Percentiles rank a stretch among this genome's conserved stretches.
phyloP scores from a whole-genome alignment of 2,113 vertebrate species.

The Paracanthobrama guichenoti region DNA sequence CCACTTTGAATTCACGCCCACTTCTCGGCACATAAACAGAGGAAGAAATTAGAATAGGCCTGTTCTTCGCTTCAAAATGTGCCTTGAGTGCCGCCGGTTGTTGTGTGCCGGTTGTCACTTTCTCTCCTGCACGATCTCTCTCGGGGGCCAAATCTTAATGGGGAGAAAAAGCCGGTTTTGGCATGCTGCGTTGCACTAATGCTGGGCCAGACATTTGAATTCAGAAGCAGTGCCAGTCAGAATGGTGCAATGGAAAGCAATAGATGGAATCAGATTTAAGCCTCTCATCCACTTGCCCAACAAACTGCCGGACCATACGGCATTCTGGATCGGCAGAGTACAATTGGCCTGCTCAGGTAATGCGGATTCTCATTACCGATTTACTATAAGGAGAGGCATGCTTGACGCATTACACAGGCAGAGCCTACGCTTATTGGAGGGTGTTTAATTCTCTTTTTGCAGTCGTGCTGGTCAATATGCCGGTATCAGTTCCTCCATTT shows the following conservation, averaged over 20 bases:
- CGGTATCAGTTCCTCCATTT: conserved; percentile 44
- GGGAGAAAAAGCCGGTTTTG: conserved; percentile 48
- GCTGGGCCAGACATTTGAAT: conserved; percentile 54
- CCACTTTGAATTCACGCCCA: conserved; percentile 22
- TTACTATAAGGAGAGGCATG: conserved; percentile 32
- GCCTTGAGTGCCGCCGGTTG: conserved; percentile 31
- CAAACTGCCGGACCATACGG: conserved; percentile 34
- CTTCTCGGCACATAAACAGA: conserved; percentile 43
- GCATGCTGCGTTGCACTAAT: conserved; percentile 41
- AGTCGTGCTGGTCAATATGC: conserved; percentile 58
- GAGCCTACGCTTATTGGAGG: conserved; percentile 45
- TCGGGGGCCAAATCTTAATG: conserved; percentile 40
- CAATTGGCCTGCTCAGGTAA: conserved; percentile 34
- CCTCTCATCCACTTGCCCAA: conserved; percentile 44
- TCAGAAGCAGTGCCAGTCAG: conserved; percentile 44
- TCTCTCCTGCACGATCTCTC: conserved; percentile 36
- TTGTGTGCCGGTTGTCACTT: conserved; percentile 39
- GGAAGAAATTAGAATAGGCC: conserved; percentile 16
- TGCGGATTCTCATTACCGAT: conserved; percentile 45
- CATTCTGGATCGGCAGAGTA: conserved; percentile 25
- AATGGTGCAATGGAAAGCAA: conserved; percentile 60
- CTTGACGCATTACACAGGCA: conserved; percentile 31
- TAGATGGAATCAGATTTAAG: conserved; percentile 53
- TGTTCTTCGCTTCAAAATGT: conserved; percentile 43
- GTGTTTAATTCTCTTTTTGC: conserved; percentile 59